These are phyloP conservation scores for Leuciscus idus DNA, from an alignment of 2,113 vertebrate genomes.

Conservation along the genomic window DNA sequence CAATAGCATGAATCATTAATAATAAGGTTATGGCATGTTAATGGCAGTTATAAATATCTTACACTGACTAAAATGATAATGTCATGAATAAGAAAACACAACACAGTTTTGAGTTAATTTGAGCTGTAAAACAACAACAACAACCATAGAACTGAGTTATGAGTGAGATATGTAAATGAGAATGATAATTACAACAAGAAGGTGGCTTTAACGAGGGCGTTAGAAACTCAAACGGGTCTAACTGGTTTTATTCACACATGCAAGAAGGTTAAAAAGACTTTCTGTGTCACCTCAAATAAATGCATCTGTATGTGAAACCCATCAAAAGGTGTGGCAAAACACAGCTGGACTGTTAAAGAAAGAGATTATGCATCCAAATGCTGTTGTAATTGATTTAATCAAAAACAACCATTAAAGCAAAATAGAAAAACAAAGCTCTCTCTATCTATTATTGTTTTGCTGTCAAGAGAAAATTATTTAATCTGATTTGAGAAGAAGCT, in stretches of 20 bases:
- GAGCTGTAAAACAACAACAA: not conserved
- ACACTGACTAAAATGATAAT: not conserved
- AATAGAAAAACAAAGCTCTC: not conserved
- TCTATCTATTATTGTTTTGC: not conserved
- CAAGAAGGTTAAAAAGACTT: not conserved
- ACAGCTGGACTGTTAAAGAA: not conserved
- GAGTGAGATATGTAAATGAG: conserved; percentile 11
- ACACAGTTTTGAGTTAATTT: not conserved
- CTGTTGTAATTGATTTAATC: not conserved
- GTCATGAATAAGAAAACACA: not conserved
- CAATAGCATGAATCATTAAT: not conserved
- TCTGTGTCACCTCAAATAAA: not conserved
- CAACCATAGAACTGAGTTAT: not conserved
- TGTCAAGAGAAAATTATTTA: not conserved
- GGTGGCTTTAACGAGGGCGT: not conserved
- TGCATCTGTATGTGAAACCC: not conserved
- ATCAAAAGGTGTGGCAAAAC: not conserved
- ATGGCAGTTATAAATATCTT: not conserved
- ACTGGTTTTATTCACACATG: conserved; percentile 31
- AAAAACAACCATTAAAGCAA: not conserved
- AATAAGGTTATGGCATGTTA: not conserved
- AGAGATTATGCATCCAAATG: not conserved
- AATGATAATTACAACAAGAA: conserved; percentile 1
- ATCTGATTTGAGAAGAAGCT: not conserved
- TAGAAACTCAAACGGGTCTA: conserved; percentile 31